A percentile compares a stretch with the other conserved stretches of the same genome.
Conservation (phyloP, 2,888 invertebrate genomes). For the Gari tellinella region DNA sequence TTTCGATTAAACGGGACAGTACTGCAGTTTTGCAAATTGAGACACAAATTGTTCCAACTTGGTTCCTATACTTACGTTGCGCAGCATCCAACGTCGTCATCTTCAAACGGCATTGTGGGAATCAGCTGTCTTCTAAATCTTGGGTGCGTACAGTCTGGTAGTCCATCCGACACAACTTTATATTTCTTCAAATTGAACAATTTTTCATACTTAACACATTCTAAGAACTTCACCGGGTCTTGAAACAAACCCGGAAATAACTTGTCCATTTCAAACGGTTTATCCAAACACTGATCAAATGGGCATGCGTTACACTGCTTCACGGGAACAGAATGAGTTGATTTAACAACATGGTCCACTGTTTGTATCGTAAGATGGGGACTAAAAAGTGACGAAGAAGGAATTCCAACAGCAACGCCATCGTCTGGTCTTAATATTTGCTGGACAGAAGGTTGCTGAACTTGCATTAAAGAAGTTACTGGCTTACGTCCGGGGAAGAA, state of each 20-base stretch:
- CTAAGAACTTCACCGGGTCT: constrained; percentile 43
- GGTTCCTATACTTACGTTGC: constrained; percentile 55
- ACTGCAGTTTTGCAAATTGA: too few relatives aligned
- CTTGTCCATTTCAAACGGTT: constrained; percentile 35
- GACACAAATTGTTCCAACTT: too few relatives aligned
- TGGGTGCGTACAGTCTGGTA: constrained; percentile 51
- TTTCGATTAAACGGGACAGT: too few relatives aligned
- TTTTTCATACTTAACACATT: constrained; percentile 40
- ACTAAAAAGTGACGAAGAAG: background rate
- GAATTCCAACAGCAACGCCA: background rate
- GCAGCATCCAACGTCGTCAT: constrained; percentile 54
- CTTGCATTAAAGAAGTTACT: constrained; percentile 10
- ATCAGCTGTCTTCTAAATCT: constrained; percentile 46
- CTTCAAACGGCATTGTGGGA: constrained; percentile 20
- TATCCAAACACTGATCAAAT: constrained; percentile 54
- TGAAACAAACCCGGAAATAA: constrained; percentile 57
- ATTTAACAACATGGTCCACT: constrained; percentile 10
- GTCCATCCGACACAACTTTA: constrained; percentile 47
- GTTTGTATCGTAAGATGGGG: constrained; percentile 4
- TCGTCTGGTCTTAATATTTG: constrained; percentile 4
- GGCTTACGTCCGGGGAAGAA: constrained; percentile 26
- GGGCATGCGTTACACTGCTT: constrained; percentile 51
- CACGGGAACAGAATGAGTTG: constrained; percentile 8
- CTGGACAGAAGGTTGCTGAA: constrained; percentile 8
- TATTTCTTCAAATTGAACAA: constrained; percentile 46